A percentile compares a stretch with the other conserved stretches of the same genome.
phyloP scores from a whole-genome alignment of 2,888 invertebrate species.

The Ecdyonurus torrentis region DNA sequence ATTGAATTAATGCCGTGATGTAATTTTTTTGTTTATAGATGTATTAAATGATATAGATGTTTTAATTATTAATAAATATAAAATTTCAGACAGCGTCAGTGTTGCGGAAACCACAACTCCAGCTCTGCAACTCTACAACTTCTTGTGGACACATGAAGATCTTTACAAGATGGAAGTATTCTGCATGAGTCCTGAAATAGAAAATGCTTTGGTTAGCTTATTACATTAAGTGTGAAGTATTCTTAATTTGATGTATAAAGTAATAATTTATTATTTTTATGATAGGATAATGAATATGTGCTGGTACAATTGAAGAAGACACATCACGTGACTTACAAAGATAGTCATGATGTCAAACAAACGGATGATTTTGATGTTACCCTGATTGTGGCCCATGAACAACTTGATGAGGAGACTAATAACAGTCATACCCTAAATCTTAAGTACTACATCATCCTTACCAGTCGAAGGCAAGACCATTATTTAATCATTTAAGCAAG shows the following conservation, averaged over 20 bases:
- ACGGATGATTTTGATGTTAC: conserved; percentile 50
- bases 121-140: conserved; percentile 47
- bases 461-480: conserved; percentile 31
- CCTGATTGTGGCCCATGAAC: conserved; percentile 41
- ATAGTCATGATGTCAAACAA: conserved; percentile 38
- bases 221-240: too few relatives aligned
- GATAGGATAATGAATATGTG: conserved; percentile 37
- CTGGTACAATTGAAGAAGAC: conserved; percentile 41
- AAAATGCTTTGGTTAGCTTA: background rate
- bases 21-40: conserved; percentile 9
- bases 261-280: too few relatives aligned
- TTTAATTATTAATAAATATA: too few relatives aligned
- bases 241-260: too few relatives aligned
- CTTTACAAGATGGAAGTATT: conserved; percentile 49
- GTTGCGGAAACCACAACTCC: conserved; percentile 42
- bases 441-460: conserved; percentile 42
- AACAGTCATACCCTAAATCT: conserved; percentile 28
- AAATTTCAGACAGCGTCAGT: conserved; percentile 36
- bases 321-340: conserved; percentile 37
- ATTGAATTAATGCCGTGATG: conserved; percentile 6
- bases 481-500: too few relatives aligned
- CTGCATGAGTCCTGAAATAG: conserved; percentile 29
- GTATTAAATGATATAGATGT: too few relatives aligned
- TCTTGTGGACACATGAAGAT: conserved; percentile 47
- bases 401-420: conserved; percentile 15